phyloP scores from a whole-genome alignment of 2,113 vertebrate species.

The Alethe castanea region DNA sequence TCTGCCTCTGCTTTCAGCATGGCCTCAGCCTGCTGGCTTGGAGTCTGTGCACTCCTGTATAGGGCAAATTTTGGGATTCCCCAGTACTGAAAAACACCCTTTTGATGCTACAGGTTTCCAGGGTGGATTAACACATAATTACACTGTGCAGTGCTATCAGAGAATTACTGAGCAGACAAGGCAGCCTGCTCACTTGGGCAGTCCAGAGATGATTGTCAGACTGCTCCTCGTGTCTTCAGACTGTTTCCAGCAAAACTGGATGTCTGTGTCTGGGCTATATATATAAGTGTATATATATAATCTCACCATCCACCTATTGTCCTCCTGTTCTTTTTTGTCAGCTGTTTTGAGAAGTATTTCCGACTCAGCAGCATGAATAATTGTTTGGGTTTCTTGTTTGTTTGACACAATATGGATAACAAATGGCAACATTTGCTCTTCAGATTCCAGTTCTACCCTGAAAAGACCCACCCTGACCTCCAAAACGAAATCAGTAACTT shows the following conservation, averaged over 20 bases:
- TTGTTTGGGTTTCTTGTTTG: constrained; percentile 52
- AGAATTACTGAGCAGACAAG: constrained; percentile 31
- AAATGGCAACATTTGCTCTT: constrained; percentile 47
- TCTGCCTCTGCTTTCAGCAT: neutral
- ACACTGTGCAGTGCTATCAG: neutral
- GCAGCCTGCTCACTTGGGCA: constrained; percentile 31
- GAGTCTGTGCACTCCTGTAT: neutral
- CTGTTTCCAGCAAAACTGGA: constrained; percentile 33
- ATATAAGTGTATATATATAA: neutral
- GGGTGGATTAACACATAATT: constrained; percentile 27
- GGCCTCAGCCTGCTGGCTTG: neutral
- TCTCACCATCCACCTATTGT: constrained; percentile 49
- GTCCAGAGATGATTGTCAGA: constrained; percentile 14
- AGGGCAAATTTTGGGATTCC: constrained; percentile 12
- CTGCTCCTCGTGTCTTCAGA: constrained; percentile 4
- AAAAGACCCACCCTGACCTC: constrained; percentile 73
- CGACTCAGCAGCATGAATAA: constrained; percentile 55
- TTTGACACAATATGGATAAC: constrained; percentile 50
- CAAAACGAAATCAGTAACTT: constrained; percentile 71
- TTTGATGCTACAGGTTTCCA: neutral
- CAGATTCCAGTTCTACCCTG: constrained; percentile 15
- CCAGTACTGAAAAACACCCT: neutral
- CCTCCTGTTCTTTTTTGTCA: constrained; percentile 58
- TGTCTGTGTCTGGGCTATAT: constrained; percentile 28
- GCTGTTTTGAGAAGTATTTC: constrained; percentile 76